Conservation (phyloP, 2,888 invertebrate species). For the Pimpla rufipes region DNA sequence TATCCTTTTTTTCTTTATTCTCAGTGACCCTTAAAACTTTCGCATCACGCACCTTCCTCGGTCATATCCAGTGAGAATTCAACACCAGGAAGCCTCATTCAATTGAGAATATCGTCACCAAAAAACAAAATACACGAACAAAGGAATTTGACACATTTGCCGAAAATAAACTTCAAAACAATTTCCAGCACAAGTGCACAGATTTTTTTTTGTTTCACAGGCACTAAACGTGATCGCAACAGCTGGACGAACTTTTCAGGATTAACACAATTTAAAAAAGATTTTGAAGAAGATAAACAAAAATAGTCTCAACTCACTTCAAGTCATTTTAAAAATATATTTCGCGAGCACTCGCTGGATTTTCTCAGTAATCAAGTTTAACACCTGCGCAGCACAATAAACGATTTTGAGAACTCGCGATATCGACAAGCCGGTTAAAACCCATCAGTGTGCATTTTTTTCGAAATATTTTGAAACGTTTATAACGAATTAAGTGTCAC, state of each 20-base stretch:
- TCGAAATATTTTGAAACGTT: not conserved
- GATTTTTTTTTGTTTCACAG: no score
- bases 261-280: not conserved
- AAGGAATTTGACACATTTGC: not conserved
- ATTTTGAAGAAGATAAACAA: not conserved
- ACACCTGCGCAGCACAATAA: slow-evolving; percentile 2
- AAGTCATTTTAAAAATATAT: slow-evolving; percentile 16
- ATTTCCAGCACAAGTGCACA: not conserved
- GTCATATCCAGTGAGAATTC: slow-evolving; percentile 16
- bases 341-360: not conserved
- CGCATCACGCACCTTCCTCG: slow-evolving; percentile 19
- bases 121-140: not conserved
- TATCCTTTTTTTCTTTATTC: not conserved
- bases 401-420: not conserved
- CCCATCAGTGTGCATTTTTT: slow-evolving; percentile 23
- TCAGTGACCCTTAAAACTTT: not conserved
- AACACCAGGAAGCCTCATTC: not conserved
- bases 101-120: slow-evolving; percentile 4
- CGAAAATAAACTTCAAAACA: not conserved
- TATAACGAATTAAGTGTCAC: not conserved
- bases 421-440: not conserved
- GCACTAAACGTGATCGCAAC: not conserved
- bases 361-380: not conserved
- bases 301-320: slow-evolving; percentile 21
- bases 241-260: not conserved